Evolutionary conservation across 2,797 vertebrate genomes (phyloP).

Genomic region (Chlorospingus flavigularis): DNA sequence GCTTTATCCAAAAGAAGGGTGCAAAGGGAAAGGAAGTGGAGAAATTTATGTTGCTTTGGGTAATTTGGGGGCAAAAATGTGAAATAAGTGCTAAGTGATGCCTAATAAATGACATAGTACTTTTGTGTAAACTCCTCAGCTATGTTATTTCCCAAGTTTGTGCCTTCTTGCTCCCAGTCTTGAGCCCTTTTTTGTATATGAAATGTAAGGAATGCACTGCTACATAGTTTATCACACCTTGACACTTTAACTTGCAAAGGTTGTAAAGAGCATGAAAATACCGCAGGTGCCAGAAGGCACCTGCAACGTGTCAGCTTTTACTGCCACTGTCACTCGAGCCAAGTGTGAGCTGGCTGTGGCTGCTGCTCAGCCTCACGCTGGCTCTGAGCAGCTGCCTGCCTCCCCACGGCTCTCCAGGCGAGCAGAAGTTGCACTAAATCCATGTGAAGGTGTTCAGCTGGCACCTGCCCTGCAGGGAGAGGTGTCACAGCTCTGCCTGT

Average conservation of each 20-base stretch:
- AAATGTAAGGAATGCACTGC: slow-evolving; percentile 61
- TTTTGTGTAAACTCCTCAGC: slow-evolving; percentile 39
- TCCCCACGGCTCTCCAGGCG: neutral
- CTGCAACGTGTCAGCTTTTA: neutral
- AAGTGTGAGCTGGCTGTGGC: neutral
- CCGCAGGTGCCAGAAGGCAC: neutral
- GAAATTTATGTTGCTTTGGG: slow-evolving; percentile 30
- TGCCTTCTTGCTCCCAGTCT: slow-evolving; percentile 56
- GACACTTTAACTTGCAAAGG: slow-evolving; percentile 51
- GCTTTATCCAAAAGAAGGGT: slow-evolving; percentile 52
- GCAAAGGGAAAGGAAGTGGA: slow-evolving; percentile 36
- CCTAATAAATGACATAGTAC: slow-evolving; percentile 53
- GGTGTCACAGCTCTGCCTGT: neutral
- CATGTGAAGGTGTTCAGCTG: neutral
- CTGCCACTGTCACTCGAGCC: neutral
- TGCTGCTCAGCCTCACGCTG: neutral
- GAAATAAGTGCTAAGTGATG: slow-evolving; percentile 50
- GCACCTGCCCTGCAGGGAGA: neutral
- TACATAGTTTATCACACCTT: slow-evolving; percentile 32
- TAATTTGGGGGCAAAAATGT: slow-evolving; percentile 35
- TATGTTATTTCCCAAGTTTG: slow-evolving; percentile 49
- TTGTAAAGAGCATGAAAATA: slow-evolving; percentile 11
- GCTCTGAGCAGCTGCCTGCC: neutral
- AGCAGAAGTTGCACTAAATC: slow-evolving; percentile 54
- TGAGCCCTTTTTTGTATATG: slow-evolving; percentile 41